phyloP scores from a whole-genome alignment of 2,797 vertebrate species.

The Myotis myotis region DNA sequence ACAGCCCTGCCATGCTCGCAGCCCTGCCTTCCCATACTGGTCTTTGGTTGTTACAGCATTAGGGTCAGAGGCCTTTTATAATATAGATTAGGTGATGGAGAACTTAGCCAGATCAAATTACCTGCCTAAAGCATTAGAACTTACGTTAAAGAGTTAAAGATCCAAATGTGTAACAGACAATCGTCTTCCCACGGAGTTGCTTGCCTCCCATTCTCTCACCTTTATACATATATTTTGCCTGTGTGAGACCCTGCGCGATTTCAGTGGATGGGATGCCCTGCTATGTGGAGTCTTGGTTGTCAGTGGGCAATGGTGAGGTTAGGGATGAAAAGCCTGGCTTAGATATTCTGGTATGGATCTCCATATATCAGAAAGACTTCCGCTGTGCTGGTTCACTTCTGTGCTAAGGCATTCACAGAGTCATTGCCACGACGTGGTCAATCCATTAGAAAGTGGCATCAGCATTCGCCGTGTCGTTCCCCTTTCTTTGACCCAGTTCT shows the following conservation, averaged over 20 bases:
- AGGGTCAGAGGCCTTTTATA: too few species aligned
- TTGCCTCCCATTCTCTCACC: not conserved
- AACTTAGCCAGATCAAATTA: not conserved
- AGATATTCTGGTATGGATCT: not conserved
- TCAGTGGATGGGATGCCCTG: not conserved
- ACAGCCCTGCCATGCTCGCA: too few species aligned
- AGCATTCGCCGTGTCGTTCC: not conserved
- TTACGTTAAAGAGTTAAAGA: not conserved
- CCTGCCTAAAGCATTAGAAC: not conserved
- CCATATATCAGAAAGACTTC: conserved; percentile 24
- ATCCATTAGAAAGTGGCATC: conserved; percentile 29
- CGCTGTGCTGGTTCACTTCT: not conserved
- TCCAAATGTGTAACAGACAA: not conserved
- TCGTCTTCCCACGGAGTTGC: not conserved
- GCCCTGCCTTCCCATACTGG: too few species aligned
- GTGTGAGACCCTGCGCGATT: not conserved
- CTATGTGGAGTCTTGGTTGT: not conserved
- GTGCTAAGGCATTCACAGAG: conserved; percentile 39
- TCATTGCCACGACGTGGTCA: not conserved
- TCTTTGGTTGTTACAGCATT: too few species aligned
- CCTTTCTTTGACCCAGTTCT: conserved; percentile 66
- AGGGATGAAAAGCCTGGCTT: conserved; percentile 19
- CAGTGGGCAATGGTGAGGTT: not conserved
- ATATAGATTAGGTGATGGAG: not conserved
- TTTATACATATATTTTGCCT: not conserved